Conservation (phyloP, 2,113 vertebrate species). For the Bothrops jararaca region DNA sequence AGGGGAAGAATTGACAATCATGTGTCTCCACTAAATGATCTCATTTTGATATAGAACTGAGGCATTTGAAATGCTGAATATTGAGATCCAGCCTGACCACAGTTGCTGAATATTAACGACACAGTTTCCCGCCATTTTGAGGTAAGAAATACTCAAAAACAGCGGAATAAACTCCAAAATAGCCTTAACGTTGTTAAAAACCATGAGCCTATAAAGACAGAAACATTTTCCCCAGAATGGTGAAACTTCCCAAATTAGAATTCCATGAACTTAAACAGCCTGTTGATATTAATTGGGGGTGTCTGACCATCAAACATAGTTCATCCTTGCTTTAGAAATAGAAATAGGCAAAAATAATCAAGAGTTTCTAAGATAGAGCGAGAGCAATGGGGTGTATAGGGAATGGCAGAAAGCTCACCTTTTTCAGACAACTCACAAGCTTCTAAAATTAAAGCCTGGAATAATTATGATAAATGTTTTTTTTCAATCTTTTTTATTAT, state of each 20-base stretch:
- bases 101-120: background rate
- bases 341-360: background rate
- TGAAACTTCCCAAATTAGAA: background rate
- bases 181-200: background rate
- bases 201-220: background rate
- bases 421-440: background rate
- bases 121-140: background rate
- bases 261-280: background rate
- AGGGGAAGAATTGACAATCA: background rate
- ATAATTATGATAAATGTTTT: background rate
- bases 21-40: background rate
- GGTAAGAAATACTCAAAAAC: background rate
- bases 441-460: background rate
- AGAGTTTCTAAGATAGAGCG: background rate
- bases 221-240: background rate
- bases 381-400: background rate
- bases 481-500: no score
- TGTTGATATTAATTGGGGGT: background rate
- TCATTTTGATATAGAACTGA: background rate
- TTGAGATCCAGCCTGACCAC: background rate
- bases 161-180: background rate
- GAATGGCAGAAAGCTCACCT: background rate
- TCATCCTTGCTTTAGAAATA: background rate
- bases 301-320: background rate
- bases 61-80: background rate